Conservation (phyloP, 2,113 vertebrate genomes). For the Corythornis cristatus region DNA sequence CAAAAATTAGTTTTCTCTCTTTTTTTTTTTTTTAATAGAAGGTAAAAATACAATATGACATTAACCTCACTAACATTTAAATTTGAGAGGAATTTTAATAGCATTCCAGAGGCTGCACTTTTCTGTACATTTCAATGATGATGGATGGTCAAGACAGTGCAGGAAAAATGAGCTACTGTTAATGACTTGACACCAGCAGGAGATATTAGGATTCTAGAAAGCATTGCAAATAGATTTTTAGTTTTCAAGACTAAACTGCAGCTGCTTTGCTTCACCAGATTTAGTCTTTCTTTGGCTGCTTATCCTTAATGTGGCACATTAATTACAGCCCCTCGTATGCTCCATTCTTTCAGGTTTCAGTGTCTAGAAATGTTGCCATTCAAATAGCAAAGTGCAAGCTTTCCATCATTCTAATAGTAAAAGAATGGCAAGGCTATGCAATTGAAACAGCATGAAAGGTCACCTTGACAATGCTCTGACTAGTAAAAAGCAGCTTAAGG, state of each 20-base stretch:
- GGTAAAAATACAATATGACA: not conserved
- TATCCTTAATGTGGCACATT: conserved; percentile 61
- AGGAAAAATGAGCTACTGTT: not conserved
- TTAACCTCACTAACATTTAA: conserved; percentile 37
- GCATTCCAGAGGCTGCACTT: conserved; percentile 24
- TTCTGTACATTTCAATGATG: conserved; percentile 39
- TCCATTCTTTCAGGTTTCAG: conserved; percentile 21
- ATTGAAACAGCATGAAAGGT: conserved; percentile 74
- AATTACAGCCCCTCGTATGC: conserved; percentile 12
- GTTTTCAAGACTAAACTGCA: not conserved
- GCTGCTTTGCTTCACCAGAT: conserved; percentile 6
- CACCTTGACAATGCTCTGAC: conserved; percentile 68
- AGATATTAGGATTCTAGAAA: conserved; percentile 35
- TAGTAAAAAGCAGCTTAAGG: conserved; percentile 61
- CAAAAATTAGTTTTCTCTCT: not conserved
- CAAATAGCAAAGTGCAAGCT: conserved; percentile 58
- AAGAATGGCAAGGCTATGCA: conserved; percentile 60
- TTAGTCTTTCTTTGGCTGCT: conserved; percentile 43
- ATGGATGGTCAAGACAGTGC: conserved; percentile 30
- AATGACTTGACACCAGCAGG: conserved; percentile 8
- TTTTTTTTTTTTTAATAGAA: not conserved
- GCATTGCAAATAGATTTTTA: conserved; percentile 42
- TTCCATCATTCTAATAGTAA: conserved; percentile 77
- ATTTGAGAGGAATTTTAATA: conserved; percentile 18
- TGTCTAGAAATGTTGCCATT: conserved; percentile 65